Base-by-base conservation (phyloP, 2,888 invertebrate genomes). In the Rugalucina vietnamica region DNA sequence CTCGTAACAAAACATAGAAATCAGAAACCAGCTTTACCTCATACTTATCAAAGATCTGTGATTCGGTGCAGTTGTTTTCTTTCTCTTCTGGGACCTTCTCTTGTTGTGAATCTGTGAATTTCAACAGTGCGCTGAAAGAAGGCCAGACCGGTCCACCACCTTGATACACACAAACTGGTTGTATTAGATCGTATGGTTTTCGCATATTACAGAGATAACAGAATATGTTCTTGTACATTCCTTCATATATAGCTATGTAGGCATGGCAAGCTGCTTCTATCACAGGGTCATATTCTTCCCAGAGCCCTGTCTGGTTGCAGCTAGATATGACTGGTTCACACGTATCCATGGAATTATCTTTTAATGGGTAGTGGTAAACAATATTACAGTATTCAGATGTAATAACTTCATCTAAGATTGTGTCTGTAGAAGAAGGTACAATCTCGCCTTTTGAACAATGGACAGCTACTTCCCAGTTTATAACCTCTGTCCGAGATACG, bases 181-280 rank as follows among this genome's bases (percentile, higher is more conserved):
- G 65, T n/a, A n/a, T n/a, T 29, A 29, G 3, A 2, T 3, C 10
- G 10, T 18, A 5, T 21, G 54, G n/a, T 1, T 34, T 4, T 1
- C 18, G 18, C 10, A 18, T 34, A 34, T 65, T 65, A 65, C 72
- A 71, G 2, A 71, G 39, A n/a, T 21, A 71, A 29, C 71, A 72
- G 36, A 72, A 72, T 32, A 43, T 29, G n/a, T 72, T 72, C 24
- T 50, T 43, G 21, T 72, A 72, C 0, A 18, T 27, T 10, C 10
- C 10, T 1, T 72, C 21, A 72, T 29, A 72, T 0, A 49, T 29
- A 21, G 72, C 72, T 5, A 49, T 72, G 29, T 49, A 72, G 10
- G 72, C 72, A 49, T 72, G 72, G 39, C 72, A 72, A 14, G 72
- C 72, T 5, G 72, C 43, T 18, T 72, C 72, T 27, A 27, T 34